Evolutionary conservation across 2,113 vertebrate genomes (phyloP).

Genomic region (Lethenteron camtschaticum): DNA sequence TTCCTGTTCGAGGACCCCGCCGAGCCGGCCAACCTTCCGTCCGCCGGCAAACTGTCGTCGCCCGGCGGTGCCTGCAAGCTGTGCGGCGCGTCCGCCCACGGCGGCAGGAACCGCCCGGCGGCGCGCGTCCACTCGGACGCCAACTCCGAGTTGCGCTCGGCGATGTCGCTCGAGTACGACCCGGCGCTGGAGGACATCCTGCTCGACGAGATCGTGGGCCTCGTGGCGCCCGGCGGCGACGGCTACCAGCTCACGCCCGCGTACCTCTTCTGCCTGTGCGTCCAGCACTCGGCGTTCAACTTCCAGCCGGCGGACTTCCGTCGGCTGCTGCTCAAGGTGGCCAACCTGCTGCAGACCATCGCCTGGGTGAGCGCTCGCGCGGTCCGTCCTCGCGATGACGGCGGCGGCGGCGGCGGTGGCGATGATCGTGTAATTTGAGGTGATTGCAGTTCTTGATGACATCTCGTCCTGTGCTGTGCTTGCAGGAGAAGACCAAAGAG

Average conservation of each 20-base stretch:
- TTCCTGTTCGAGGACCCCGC: constrained; percentile 67
- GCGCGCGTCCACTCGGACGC: constrained; percentile 19
- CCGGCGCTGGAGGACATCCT: constrained; percentile 43
- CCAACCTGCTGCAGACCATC: constrained; percentile 51
- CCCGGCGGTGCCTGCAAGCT: constrained; percentile 24
- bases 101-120: constrained; percentile 11
- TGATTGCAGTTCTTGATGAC: not conserved
- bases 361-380: constrained; percentile 49
- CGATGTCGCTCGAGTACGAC: constrained; percentile 42
- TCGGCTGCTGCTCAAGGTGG: constrained; percentile 45
- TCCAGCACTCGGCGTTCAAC: constrained; percentile 51
- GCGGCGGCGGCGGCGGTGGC: too few relatives aligned
- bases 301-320: constrained; percentile 51
- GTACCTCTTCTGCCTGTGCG: constrained; percentile 54
- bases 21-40: constrained; percentile 26
- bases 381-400: not conserved
- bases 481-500: constrained; percentile 78
- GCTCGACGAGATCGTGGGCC: constrained; percentile 53
- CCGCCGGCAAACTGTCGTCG: constrained; percentile 14
- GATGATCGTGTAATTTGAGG: not conserved
- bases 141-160: constrained; percentile 14
- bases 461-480: constrained; percentile 9
- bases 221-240: constrained; percentile 46
- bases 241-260: constrained; percentile 50
- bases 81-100: constrained; percentile 33